Conservation (phyloP, 2,797 vertebrate genomes). For the Notoglanidium macrostoma region DNA sequence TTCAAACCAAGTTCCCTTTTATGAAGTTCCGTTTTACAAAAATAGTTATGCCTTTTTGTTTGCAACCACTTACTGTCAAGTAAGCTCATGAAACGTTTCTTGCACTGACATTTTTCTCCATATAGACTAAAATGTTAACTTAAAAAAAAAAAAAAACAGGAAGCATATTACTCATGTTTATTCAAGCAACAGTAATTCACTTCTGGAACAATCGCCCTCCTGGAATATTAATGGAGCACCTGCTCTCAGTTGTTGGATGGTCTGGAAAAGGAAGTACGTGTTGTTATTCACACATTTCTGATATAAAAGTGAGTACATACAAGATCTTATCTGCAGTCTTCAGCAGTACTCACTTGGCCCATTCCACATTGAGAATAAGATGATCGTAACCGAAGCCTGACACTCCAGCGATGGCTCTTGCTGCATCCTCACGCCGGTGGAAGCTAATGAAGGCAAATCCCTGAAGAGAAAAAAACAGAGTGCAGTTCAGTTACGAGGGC, state of each 20-base stretch:
- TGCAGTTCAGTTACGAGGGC: neutral
- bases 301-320: neutral
- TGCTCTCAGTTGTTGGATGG: conserved; percentile 80
- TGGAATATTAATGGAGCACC: conserved; percentile 50
- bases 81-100: no score
- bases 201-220: conserved; percentile 49
- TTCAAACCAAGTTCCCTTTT: neutral
- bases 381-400: conserved; percentile 97
- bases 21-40: neutral
- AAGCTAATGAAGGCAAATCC: conserved; percentile 97
- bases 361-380: conserved; percentile 96
- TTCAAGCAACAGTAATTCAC: conserved; percentile 62
- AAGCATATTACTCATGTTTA: conserved; percentile 58
- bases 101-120: neutral
- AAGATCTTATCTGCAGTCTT: neutral
- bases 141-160: neutral
- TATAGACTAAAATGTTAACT: neutral
- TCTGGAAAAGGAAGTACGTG: conserved; percentile 56
- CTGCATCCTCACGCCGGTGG: conserved; percentile 92
- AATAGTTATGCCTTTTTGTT: neutral
- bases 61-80: no score
- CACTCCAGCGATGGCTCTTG: conserved; percentile 90
- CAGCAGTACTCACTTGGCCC: conserved; percentile 88
- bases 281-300: neutral
- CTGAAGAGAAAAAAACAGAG: conserved; percentile 61